phyloP scores from a whole-genome alignment of 2,113 vertebrate genomes.

The Carassius gibelio region DNA sequence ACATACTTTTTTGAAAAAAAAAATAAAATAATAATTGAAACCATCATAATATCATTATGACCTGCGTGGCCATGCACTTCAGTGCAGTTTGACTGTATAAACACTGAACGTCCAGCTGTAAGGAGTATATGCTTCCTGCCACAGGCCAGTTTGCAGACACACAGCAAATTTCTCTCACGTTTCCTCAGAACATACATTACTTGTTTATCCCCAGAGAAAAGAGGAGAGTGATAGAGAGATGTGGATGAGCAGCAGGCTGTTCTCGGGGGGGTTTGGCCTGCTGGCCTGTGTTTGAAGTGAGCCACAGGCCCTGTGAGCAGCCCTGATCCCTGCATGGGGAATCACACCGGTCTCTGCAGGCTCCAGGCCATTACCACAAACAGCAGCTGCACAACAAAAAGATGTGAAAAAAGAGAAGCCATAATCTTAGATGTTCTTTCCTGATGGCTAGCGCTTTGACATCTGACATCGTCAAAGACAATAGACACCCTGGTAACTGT shows the following conservation, averaged over 20 bases:
- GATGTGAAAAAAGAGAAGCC: conserved; percentile 47
- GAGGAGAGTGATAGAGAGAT: conserved; percentile 35
- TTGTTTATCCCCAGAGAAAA: conserved; percentile 21
- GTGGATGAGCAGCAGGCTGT: conserved; percentile 63
- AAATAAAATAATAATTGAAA: too few relatives aligned
- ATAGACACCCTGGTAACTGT: conserved; percentile 45
- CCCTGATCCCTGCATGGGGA: conserved; percentile 73
- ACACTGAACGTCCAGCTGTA: conserved; percentile 44
- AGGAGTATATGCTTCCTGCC: conserved; percentile 49
- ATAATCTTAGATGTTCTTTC: conserved; percentile 59
- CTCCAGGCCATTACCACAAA: conserved; percentile 60
- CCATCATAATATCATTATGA: not conserved
- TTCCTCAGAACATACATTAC: conserved; percentile 41
- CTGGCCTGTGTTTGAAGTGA: conserved; percentile 78
- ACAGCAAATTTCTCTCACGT: conserved; percentile 58
- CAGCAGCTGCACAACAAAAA: conserved; percentile 57
- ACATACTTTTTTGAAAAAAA: too few relatives aligned
- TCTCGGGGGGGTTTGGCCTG: conserved; percentile 68
- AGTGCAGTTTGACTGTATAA: conserved; percentile 47
- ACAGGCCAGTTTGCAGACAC: conserved; percentile 37
- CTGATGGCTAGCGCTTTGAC: conserved; percentile 56
- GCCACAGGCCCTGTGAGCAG: conserved; percentile 73
- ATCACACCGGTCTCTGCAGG: conserved; percentile 69
- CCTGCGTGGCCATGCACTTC: conserved; percentile 2
- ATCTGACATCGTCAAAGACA: conserved; percentile 57